Evolutionary conservation across 2,113 vertebrate species (phyloP).

Genomic region (Willisornis vidua): DNA sequence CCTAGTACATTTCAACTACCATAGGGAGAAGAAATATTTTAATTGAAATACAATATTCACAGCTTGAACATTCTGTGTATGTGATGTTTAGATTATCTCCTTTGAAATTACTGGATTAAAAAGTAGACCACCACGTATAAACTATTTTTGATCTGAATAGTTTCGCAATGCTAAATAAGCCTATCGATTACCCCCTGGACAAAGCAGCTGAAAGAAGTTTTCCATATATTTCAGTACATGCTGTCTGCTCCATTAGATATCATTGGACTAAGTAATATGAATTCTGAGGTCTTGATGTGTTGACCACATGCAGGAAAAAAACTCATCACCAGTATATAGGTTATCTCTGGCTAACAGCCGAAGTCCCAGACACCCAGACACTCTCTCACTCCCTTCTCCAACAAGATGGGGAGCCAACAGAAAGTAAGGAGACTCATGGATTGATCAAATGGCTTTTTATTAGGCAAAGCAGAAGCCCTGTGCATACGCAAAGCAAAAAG

Average conservation of each 20-base stretch:
- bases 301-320: not conserved
- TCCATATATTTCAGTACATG: not conserved
- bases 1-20: not conserved
- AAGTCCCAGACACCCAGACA: not conserved
- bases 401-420: not conserved
- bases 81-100: not conserved
- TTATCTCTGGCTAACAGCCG: not conserved
- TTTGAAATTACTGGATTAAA: not conserved
- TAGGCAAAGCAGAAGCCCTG: not conserved
- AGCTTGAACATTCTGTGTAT: not conserved
- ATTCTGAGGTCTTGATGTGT: not conserved
- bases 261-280: not conserved
- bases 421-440: not conserved
- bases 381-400: not conserved
- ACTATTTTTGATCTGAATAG: not conserved
- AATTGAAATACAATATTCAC: not conserved
- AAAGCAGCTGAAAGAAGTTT: not conserved
- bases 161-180: not conserved
- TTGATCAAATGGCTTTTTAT: not conserved
- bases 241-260: not conserved
- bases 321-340: not conserved
- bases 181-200: not conserved
- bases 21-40: not conserved
- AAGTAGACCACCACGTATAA: not conserved
- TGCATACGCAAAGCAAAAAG: not conserved